phyloP scores from a whole-genome alignment of 2,797 vertebrate species.

The Pelochelys cantorii region DNA sequence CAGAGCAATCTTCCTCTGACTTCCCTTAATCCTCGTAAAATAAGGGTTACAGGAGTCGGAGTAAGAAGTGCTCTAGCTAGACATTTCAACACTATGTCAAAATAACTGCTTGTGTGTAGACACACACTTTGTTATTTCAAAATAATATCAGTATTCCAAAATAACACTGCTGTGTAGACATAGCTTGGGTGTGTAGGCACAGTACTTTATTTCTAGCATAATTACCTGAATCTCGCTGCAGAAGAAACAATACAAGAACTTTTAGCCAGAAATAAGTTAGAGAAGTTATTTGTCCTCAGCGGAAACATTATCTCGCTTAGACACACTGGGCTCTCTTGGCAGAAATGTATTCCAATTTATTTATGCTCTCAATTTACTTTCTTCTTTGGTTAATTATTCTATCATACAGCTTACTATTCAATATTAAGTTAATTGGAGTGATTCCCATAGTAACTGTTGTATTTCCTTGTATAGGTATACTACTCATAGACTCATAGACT shows the following conservation, averaged over 20 bases:
- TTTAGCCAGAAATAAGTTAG: background rate
- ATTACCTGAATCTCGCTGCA: background rate
- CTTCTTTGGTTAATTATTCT: background rate
- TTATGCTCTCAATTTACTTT: background rate
- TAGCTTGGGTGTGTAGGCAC: background rate
- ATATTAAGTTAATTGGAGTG: background rate
- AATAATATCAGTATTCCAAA: too few species aligned
- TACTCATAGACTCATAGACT: too few species aligned
- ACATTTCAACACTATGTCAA: too few species aligned
- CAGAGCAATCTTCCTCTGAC: too few species aligned
- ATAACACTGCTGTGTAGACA: too few species aligned
- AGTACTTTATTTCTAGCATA: background rate
- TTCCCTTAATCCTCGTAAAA: too few species aligned
- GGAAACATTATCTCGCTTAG: background rate
- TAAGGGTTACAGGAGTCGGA: too few species aligned
- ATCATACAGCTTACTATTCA: background rate
- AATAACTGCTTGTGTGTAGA: too few species aligned
- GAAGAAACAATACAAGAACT: background rate
- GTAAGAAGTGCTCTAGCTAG: too few species aligned
- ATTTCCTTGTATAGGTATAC: accelerated
- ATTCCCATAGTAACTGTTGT: conserved; percentile 17
- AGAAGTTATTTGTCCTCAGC: background rate
- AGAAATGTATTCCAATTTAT: background rate
- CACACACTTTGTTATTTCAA: too few species aligned
- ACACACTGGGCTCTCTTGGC: accelerated